Evolutionary conservation across 2,113 vertebrate species (phyloP).

Genomic region (Hippocampus mohnikei): DNA sequence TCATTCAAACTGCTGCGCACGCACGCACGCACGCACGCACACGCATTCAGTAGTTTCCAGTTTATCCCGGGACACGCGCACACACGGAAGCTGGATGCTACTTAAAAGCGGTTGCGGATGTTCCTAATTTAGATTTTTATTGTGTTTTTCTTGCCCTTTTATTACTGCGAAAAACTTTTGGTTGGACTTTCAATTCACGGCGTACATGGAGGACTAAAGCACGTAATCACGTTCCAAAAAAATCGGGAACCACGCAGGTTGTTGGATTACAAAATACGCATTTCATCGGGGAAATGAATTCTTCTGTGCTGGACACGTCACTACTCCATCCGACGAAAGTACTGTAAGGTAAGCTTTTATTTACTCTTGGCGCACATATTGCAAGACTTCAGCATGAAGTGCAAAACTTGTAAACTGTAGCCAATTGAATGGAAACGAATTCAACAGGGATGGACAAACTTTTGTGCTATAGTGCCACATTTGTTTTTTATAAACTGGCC

Average conservation of each 20-base stretch:
- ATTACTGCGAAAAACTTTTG: conserved; percentile 19
- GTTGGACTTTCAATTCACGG: conserved; percentile 2
- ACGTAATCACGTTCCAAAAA: conserved; percentile 13
- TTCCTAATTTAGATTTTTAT: background rate
- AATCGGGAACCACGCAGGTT: conserved; percentile 11
- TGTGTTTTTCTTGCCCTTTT: background rate
- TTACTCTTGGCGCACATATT: background rate
- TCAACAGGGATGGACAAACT: too few relatives aligned
- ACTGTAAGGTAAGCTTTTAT: conserved; percentile 53
- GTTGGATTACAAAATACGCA: conserved; percentile 35
- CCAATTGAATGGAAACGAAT: background rate
- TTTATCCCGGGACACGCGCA: background rate
- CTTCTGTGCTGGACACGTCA: conserved; percentile 42
- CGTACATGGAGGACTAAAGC: conserved; percentile 31
- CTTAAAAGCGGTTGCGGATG: background rate
- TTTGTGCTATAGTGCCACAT: too few relatives aligned
- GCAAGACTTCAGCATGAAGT: background rate
- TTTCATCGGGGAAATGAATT: conserved; percentile 45
- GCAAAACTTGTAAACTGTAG: background rate
- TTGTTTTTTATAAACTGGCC: too few relatives aligned
- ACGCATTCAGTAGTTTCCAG: conserved; percentile 17
- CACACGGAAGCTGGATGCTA: conserved; percentile 26
- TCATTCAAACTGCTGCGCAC: background rate
- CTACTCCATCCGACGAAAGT: conserved; percentile 24
- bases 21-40: conserved; percentile 4